Evolutionary conservation across 2,797 vertebrate genomes (phyloP), one percentile per base, ranked within the genome.

Genomic region (Enteromius anoplus): DNA sequence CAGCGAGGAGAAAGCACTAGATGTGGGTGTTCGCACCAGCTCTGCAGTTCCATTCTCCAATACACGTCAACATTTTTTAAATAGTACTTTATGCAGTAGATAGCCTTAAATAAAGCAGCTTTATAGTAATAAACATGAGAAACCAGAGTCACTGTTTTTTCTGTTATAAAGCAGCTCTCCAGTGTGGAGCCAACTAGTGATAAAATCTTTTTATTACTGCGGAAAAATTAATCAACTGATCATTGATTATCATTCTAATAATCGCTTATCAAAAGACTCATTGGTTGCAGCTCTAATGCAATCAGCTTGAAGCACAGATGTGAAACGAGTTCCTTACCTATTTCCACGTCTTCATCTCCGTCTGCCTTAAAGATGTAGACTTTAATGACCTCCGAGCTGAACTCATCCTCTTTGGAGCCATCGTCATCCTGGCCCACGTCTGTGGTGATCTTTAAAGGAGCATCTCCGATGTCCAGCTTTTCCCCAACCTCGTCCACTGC

Each of bases 361-460:
- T 99, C 98, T 64, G 98, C 97, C 95, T 99, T 99, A 92, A 99
- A 99, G 93, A 99, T 99, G 93, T 99, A 99, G 87, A 99, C 98
- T 95, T 99, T 99, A 92, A 99, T 99, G 90, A 99, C 98, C 93
- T 99, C 98, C 29, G 98, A 96, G 87, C 96, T 96, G 88, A 97
- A 97, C 2, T 93, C 96, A 42, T 98, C 97, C 88, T 98, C 97
- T 92, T 99, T 99, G 86, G 93, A 93, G 70, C 95, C 96, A 62
- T 97, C 97, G 88, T 97, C 96, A 84, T 98, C 97, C 88, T 87
- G 82, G 75, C 96, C 92, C 85, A 97, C 96, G 90, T 98, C 98
- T 0, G 96, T 96, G 91, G 96, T 96, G 84, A 99, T 99, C 93
- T 99, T 98, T 91, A 99, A 94, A 40, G 98, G 96, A 75, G 97